Base-by-base conservation (phyloP, 2,888 invertebrate genomes). In the Trissolcus japonicus region DNA sequence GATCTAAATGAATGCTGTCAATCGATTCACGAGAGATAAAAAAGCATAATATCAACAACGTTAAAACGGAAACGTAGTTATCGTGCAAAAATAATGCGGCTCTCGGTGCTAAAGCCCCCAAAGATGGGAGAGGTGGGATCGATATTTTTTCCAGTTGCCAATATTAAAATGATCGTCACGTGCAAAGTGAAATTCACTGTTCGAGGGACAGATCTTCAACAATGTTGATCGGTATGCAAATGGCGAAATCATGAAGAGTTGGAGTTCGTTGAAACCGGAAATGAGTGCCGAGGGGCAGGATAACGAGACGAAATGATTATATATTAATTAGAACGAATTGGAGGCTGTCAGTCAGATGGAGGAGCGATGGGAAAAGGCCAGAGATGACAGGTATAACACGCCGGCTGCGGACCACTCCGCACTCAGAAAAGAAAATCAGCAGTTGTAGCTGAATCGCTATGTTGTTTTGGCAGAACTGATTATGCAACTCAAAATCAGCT, bases 291-390 rank as follows among this genome's bases (percentile, higher is more conserved):
- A 48, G 60, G 61, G 62, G 50, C 61, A 48, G 25, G 55, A 60
- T 35, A 59, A 61, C 50, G 57, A 65, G 35, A 17, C 14, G 41
- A 53, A 68, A 76, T 79, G 79, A 81, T 82, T 80, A 75, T 35
- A 35, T 76, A 81, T 82, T 81, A 80, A 79, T 81, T 79, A 80
- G 79, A 35, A 73, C 61, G 76, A 79, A 76, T 61, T 63, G 61
- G 60, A 65, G 63, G 57, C 55, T 53, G 65, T 56, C 53, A 35
- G 46, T n/a, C 19, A 4, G 21, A 25, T 17, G 29, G 43, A 65
- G 59, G 25, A 29, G 63, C 51, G 54, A 53, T 17, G 50, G 13
- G 54, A 14, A 19, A 4, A 13, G 46, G 13, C 17, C 29, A 29
- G 57, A 60, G 55, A 53, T 21, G 60, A 21, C 17, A 60, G 50